These are phyloP conservation scores for Scomber japonicus DNA, from an alignment of 2,113 vertebrate genomes.

Conservation along the genomic window DNA sequence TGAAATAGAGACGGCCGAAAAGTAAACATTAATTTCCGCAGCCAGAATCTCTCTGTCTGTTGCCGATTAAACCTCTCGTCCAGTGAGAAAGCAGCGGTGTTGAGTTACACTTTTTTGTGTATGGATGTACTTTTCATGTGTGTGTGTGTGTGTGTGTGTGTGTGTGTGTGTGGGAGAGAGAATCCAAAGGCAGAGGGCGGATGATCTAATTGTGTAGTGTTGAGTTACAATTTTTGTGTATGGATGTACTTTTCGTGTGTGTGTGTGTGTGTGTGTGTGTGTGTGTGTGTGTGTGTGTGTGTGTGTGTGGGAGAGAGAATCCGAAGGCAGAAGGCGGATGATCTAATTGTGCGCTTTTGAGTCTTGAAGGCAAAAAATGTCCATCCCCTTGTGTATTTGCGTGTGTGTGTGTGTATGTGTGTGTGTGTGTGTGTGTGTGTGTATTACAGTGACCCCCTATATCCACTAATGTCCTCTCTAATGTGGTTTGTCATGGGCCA, in stretches of 20 bases:
- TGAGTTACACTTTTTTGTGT: slow-evolving; percentile 48
- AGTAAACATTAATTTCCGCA: slow-evolving; percentile 83
- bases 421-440: slow-evolving; percentile 14
- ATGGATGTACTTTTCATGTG: background rate
- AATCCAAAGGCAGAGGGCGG: slow-evolving; percentile 31
- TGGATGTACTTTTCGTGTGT: background rate
- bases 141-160: background rate
- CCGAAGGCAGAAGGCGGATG: slow-evolving; percentile 40
- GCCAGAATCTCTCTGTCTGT: slow-evolving; percentile 74
- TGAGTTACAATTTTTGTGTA: background rate
- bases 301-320: slow-evolving; percentile 19
- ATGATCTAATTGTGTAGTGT: slow-evolving; percentile 64
- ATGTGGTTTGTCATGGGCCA: slow-evolving; percentile 63
- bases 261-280: background rate
- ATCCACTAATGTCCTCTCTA: slow-evolving; percentile 50
- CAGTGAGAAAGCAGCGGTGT: slow-evolving; percentile 48
- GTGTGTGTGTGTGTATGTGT: slow-evolving; percentile 28
- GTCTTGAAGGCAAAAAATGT: slow-evolving; percentile 31
- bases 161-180: slow-evolving; percentile 20
- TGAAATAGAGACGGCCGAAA: slow-evolving; percentile 74
- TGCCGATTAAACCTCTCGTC: slow-evolving; percentile 70
- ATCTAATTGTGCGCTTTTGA: slow-evolving; percentile 58
- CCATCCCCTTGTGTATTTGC: slow-evolving; percentile 25
- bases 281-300: background rate
- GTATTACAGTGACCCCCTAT: slow-evolving; percentile 39